Evolutionary conservation across 2,888 invertebrate genomes (phyloP).

Genomic region (Lottia scabra): DNA sequence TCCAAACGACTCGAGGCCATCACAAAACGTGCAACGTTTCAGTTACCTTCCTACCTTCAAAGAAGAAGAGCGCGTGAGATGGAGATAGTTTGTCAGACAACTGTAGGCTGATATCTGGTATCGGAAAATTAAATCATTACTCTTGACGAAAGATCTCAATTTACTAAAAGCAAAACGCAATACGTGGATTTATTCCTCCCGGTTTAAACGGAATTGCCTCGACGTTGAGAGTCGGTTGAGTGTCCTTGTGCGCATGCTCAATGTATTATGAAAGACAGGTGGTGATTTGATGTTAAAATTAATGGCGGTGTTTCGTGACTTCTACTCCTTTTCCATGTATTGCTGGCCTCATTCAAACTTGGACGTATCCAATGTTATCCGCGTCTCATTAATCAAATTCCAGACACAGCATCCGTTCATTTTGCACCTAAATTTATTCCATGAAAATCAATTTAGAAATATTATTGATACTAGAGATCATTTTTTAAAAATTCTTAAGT

Average conservation of each 20-base stretch:
- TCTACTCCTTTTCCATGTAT: background rate
- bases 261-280: background rate
- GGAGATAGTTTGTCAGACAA: background rate
- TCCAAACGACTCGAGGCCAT: background rate
- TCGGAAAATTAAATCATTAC: conserved; percentile 5
- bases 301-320: background rate
- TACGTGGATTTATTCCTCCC: background rate
- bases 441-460: no score
- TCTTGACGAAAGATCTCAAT: background rate
- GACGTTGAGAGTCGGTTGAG: background rate
- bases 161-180: conserved; percentile 6
- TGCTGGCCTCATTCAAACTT: no score
- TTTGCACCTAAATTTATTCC: no score
- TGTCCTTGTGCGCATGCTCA: background rate
- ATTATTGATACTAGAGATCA: no score
- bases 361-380: no score
- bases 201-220: background rate
- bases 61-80: conserved; percentile 1
- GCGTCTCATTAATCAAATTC: no score
- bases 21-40: background rate
- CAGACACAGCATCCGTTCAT: no score
- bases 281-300: background rate
- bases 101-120: background rate
- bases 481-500: no score
- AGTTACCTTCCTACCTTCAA: background rate